Base-by-base conservation (phyloP, 2,888 invertebrate species). In the Caradrina clavipalpis region DNA sequence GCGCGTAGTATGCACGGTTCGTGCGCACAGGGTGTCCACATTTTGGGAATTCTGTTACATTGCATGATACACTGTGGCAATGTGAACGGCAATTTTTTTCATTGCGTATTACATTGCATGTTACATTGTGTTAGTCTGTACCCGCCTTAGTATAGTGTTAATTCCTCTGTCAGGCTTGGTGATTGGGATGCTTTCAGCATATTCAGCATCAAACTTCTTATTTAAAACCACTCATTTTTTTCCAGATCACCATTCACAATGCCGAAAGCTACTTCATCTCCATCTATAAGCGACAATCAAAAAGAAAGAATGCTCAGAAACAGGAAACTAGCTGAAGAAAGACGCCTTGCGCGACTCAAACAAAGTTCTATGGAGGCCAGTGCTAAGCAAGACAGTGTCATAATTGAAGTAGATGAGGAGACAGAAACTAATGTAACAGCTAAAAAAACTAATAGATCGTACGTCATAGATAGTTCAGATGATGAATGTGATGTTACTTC, bases 251-350 rank as follows among this genome's bases (percentile, higher is more conserved):
- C 83, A 17, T 65, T 90, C 17, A 81, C 83, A 54, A 89, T 91
- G 86, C 93, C 93, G 2, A 95, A 94, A 89, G 92, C 90, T 4
- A 90, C 91, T n/a, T 94, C 95, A n/a, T 96, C 95, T 0, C 95
- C 95, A 0, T 95, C 95, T 8, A 95, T 96, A 55, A 96, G 89
- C 49, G 96, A 97, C 1, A 98, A 97, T 76, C 97, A 97, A 85
- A 96, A 96, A 80, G 97, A 97, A 62, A 96, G 97, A 85, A 97
- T 98, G 91, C 96, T 97, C 31, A 96, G 96, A 79, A 98, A 98
- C 87, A 96, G 97, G 61, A 95, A 95, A 82, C 76, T 97, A 56
- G 98, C 98, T 0, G 96, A 97, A 90, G 97, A 97, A 87, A 95
- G 96, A 76, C 92, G 97, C 60, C 93, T 96, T n/a, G 97, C 97